Conservation (phyloP, 2,888 invertebrate genomes). For the Esperia sulphurella region DNA sequence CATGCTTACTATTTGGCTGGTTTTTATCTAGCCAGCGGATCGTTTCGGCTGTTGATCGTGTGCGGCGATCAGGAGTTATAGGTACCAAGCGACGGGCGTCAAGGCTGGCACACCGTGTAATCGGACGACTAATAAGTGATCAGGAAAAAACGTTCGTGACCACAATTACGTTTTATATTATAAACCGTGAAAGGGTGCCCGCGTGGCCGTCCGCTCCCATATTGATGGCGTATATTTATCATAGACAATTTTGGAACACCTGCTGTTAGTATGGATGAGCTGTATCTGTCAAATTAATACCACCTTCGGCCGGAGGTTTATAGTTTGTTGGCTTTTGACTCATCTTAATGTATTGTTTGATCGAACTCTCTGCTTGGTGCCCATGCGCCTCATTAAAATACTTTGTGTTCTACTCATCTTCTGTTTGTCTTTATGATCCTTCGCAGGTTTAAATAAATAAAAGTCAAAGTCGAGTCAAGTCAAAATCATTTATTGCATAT, state of each 20-base stretch:
- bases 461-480: too few relatives aligned
- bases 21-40: conserved; percentile 9
- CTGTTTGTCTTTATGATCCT: too few relatives aligned
- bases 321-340: conserved; percentile 6
- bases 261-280: conserved; percentile 62
- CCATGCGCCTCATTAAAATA: conserved; percentile 9
- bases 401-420: conserved; percentile 3
- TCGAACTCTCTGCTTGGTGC: background rate
- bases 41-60: background rate
- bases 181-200: conserved; percentile 52
- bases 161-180: conserved; percentile 54
- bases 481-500: too few relatives aligned
- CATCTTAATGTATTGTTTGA: conserved; percentile 9
- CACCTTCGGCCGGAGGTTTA: background rate
- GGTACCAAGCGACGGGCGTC: background rate
- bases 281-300: conserved; percentile 64
- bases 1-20: conserved; percentile 9
- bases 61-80: background rate
- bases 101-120: conserved; percentile 24
- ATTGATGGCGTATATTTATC: conserved; percentile 73
- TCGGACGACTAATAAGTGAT: conserved; percentile 25
- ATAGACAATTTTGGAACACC: conserved; percentile 70
- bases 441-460: too few relatives aligned
- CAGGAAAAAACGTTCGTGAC: conserved; percentile 32
- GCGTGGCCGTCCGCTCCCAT: conserved; percentile 24